Conservation (phyloP, 2,797 vertebrate species). For the Pangasius sanitwongsei region DNA sequence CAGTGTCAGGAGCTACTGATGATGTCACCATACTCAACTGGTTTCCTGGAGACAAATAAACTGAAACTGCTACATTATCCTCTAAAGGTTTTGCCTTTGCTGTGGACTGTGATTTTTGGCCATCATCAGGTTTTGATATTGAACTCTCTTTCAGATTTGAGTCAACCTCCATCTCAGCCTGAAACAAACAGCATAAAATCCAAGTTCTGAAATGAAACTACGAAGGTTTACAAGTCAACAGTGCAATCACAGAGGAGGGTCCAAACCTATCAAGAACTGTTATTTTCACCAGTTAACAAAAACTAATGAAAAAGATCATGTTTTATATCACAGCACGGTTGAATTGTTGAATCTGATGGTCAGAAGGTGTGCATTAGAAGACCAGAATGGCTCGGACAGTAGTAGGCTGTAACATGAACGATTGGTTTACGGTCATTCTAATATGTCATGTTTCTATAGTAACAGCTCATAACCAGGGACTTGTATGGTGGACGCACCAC, state of each 20-base stretch:
- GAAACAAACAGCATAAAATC: conserved; percentile 7
- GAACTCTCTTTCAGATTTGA: neutral
- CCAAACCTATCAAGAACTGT: neutral
- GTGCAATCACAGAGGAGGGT: neutral
- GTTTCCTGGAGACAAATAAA: neutral
- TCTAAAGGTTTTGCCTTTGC: neutral
- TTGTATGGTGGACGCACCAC: neutral
- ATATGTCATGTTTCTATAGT: neutral
- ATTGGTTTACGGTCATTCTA: neutral
- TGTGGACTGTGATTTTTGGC: neutral
- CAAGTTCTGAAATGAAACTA: neutral
- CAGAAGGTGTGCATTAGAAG: neutral
- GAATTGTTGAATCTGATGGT: neutral
- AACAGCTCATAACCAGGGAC: neutral
- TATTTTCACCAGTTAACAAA: neutral
- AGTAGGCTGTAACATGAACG: neutral
- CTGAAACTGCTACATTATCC: neutral
- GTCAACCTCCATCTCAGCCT: conserved; percentile 1
- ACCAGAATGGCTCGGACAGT: neutral
- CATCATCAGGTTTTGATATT: neutral
- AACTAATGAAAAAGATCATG: neutral
- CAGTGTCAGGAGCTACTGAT: neutral
- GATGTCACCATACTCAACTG: neutral
- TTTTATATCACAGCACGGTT: neutral
- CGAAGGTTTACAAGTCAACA: neutral